phyloP scores from a whole-genome alignment of 2,113 vertebrate species.

The Peucedramus taeniatus region DNA sequence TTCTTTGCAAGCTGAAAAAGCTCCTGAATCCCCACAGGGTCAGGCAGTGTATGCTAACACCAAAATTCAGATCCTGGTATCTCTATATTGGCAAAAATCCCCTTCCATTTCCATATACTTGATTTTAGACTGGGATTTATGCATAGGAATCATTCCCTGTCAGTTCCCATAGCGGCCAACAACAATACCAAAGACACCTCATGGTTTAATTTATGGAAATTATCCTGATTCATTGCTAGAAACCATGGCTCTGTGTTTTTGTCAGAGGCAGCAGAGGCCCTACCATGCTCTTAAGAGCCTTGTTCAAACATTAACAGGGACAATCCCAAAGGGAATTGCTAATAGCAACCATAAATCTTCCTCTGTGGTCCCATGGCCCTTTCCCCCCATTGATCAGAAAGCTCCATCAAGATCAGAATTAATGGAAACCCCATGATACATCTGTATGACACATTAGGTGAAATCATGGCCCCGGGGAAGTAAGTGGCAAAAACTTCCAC shows the following conservation, averaged over 20 bases:
- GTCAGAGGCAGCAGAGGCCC: neutral
- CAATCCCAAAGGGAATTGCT: neutral
- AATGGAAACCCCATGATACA: neutral
- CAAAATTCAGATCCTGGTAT: neutral
- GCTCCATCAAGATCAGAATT: neutral
- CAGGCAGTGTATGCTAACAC: neutral
- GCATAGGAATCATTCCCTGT: neutral
- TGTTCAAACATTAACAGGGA: slow-evolving; percentile 28
- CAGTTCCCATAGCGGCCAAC: neutral
- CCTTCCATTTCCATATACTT: neutral
- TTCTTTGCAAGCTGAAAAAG: neutral
- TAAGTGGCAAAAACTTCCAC: neutral
- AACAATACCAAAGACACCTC: neutral
- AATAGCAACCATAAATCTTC: neutral
- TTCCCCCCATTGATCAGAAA: neutral
- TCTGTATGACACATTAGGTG: neutral
- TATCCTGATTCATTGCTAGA: neutral
- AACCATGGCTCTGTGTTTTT: neutral
- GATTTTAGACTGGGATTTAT: neutral
- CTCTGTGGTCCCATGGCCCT: neutral
- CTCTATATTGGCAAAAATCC: neutral
- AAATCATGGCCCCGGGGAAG: neutral
- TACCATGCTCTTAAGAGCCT: neutral
- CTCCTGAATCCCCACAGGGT: neutral
- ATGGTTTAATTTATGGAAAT: neutral